phyloP scores from a whole-genome alignment of 2,797 vertebrate genomes.

The Bradypodion pumilum region DNA sequence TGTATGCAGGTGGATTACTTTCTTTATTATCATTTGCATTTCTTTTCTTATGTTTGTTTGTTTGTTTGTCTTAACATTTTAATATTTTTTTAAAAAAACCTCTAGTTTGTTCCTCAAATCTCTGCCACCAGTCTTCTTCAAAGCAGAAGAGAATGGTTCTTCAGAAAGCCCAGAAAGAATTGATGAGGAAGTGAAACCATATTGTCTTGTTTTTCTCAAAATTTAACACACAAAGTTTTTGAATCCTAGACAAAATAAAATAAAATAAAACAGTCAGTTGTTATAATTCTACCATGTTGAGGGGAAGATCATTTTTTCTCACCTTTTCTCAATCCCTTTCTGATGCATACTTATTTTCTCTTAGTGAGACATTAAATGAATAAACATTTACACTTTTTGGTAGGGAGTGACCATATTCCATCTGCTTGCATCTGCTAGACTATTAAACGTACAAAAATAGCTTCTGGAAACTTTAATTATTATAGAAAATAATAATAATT shows the following conservation, averaged over 20 bases:
- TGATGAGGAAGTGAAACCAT: neutral
- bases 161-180: neutral
- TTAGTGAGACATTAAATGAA: slow-evolving; percentile 5
- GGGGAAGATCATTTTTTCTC: neutral
- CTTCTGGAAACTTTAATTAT: slow-evolving; percentile 18
- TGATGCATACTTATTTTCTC: neutral
- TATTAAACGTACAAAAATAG: slow-evolving; percentile 14
- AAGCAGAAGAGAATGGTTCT: neutral
- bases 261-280: neutral
- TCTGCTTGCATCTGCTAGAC: neutral
- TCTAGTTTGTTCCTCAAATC: too few relatives aligned
- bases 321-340: neutral
- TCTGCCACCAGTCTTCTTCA: neutral
- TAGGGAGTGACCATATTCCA: slow-evolving; percentile 10
- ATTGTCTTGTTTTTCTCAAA: neutral
- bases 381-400: slow-evolving; percentile 11
- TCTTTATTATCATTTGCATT: too few relatives aligned
- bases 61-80: too few relatives aligned
- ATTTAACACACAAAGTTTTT: neutral
- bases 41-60: too few relatives aligned
- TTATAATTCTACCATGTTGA: neutral
- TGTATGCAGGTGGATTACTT: too few relatives aligned
- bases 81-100: too few relatives aligned
- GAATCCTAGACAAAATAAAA: neutral
- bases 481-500: slow-evolving; percentile 31